Evolutionary conservation across 2,888 invertebrate species (phyloP), one percentile per base, ranked within the genome.

Genomic region (Drosophila stalkeri): DNA sequence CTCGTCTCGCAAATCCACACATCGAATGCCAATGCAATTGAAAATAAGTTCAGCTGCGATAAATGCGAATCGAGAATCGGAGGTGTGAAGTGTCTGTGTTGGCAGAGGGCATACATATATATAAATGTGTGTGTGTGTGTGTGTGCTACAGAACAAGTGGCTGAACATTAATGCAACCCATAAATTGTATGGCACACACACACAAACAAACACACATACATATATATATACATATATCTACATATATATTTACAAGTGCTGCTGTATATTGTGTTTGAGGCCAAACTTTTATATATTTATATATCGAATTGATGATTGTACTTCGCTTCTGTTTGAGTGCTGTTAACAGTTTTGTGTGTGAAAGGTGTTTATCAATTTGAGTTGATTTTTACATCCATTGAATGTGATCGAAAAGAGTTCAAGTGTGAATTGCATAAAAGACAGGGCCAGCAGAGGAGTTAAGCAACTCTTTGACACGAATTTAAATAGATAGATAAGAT

Each of bases 151-250:
- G 65, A 64, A 68, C 64, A 71, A 71, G 72, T 72, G 65, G 55
- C 56, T 52, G 51, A 52, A 64, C 80, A 67, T 87, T 77, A 85
- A 85, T 74, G 56, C 72, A 27, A 60, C 39, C 73, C 69, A 81
- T 71, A 79, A 87, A 73, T 72, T 80, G 80, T 55, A 55, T 67
- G 39, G 39, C 43, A 18, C 43, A 56, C 43, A 56, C 20, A 31
- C 23, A 3, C 11, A 57, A 6, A 33, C 18, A 35, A 6, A 27
- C 27, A 27, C 3, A 23, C 23, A 23, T 23, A 23, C 9, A 39
- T 39, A 39, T 16, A 16, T 37, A 39, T 6, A 7, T 39, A 16
- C n/a, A 1, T n/a, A 16, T 0, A 7, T 16, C n/a, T n/a, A n/a
- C n/a, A 39, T 2, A 16, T 39, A 16, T 39, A 41, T 39, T 16